Evolutionary conservation across 2,888 invertebrate genomes (phyloP).

Genomic region (Thymelicus sylvestris): DNA sequence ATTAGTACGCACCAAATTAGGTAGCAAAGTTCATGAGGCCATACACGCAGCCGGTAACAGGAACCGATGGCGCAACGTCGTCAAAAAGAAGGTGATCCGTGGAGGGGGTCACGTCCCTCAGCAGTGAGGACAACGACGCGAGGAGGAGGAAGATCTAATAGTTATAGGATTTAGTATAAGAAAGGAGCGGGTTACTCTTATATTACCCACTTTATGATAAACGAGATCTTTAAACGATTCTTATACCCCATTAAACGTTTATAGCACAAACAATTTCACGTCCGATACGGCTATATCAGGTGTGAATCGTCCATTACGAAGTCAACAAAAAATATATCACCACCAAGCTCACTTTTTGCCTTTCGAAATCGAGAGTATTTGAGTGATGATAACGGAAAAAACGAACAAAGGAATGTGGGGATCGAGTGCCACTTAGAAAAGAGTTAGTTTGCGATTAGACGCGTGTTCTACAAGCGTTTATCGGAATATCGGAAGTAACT

Average conservation of each 20-base stretch:
- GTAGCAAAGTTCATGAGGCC: no score
- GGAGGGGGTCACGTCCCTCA: no score
- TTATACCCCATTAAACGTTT: not conserved
- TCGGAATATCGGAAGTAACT: constrained; percentile 5
- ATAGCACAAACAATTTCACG: not conserved
- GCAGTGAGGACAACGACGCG: no score
- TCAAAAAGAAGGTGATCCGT: no score
- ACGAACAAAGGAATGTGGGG: constrained; percentile 22
- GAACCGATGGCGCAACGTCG: no score
- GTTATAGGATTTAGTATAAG: no score
- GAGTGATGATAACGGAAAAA: constrained; percentile 23
- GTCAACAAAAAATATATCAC: constrained; percentile 25
- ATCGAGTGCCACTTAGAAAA: constrained; percentile 21
- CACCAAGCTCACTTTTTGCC: constrained; percentile 13
- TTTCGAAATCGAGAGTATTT: constrained; percentile 24
- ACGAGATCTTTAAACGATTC: not conserved
- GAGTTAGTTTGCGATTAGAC: constrained; percentile 27
- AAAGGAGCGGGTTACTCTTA: no score
- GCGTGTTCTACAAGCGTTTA: constrained; percentile 14
- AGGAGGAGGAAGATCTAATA: no score
- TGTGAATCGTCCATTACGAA: constrained; percentile 22
- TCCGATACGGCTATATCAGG: constrained; percentile 20
- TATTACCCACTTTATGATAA: no score
- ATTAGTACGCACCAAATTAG: no score
- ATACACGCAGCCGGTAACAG: no score